Evolutionary conservation across 2,888 invertebrate genomes (phyloP).

Genomic region (Homarus gammarus): DNA sequence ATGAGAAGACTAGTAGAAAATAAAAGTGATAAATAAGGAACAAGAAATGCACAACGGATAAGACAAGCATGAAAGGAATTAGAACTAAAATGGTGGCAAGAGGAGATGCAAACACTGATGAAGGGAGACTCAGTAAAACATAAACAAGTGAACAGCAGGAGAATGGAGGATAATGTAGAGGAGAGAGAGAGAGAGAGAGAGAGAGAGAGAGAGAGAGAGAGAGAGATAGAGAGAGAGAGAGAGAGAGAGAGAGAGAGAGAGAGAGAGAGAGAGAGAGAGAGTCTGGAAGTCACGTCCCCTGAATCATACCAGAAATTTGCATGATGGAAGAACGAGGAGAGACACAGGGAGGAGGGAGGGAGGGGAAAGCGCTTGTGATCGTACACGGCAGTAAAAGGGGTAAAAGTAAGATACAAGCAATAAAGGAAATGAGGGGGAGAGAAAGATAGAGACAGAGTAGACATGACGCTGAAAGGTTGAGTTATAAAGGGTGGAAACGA

Average conservation of each 20-base stretch:
- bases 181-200: slow-evolving; percentile 3
- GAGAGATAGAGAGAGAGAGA: not conserved
- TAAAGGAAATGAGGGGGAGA: not conserved
- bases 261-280: not conserved
- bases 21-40: too few species aligned
- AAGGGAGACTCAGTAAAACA: too few species aligned
- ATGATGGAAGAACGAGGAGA: not conserved
- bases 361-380: not conserved
- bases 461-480: too few species aligned
- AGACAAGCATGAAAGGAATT: too few species aligned
- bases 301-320: not conserved
- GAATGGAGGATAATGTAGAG: not conserved
- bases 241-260: too few species aligned
- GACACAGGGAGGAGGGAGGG: not conserved
- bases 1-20: too few species aligned
- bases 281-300: not conserved
- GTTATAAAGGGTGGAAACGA: not conserved
- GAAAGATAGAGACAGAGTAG: not conserved
- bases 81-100: too few species aligned
- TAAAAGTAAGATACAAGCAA: not conserved
- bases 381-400: not conserved
- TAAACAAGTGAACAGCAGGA: slow-evolving; percentile 9
- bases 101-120: too few species aligned
- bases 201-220: not conserved
- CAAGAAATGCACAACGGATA: too few species aligned